A percentile compares a stretch with the other conserved stretches of the same genome.
These are phyloP conservation scores for Pedetes capensis DNA, from an alignment of 2,113 vertebrate genomes.

Conservation along the genomic window DNA sequence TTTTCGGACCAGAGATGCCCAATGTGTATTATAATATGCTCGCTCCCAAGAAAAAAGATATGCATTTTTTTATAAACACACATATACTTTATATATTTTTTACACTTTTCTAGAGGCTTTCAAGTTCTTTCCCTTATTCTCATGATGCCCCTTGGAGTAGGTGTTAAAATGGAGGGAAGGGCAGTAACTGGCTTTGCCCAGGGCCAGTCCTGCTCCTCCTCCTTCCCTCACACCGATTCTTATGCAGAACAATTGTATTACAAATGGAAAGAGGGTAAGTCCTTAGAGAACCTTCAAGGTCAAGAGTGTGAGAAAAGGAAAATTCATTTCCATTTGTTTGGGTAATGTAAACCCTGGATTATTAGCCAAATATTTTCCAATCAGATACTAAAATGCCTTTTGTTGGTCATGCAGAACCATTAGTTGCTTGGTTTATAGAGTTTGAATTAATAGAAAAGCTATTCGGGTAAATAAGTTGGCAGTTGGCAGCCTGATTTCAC, in stretches of 20 bases:
- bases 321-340: slow-evolving; percentile 30
- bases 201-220: neutral
- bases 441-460: too few relatives aligned
- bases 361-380: slow-evolving; percentile 21
- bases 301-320: neutral
- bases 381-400: too few relatives aligned
- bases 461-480: too few relatives aligned
- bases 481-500: too few relatives aligned
- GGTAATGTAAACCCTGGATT: neutral
- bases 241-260: slow-evolving; percentile 12
- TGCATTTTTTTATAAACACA: neutral
- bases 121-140: neutral
- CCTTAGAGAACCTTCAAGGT: slow-evolving; percentile 40
- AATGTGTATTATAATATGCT: neutral
- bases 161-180: neutral
- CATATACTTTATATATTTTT: too few relatives aligned
- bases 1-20: too few relatives aligned
- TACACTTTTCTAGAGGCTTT: neutral
- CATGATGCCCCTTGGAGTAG: neutral
- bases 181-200: too few relatives aligned
- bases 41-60: neutral
- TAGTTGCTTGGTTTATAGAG: too few relatives aligned
- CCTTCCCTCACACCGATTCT: neutral
- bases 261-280: slow-evolving; percentile 25
- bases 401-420: too few relatives aligned